Conservation (phyloP, 2,888 invertebrate species). For the Metellina segmentata region DNA sequence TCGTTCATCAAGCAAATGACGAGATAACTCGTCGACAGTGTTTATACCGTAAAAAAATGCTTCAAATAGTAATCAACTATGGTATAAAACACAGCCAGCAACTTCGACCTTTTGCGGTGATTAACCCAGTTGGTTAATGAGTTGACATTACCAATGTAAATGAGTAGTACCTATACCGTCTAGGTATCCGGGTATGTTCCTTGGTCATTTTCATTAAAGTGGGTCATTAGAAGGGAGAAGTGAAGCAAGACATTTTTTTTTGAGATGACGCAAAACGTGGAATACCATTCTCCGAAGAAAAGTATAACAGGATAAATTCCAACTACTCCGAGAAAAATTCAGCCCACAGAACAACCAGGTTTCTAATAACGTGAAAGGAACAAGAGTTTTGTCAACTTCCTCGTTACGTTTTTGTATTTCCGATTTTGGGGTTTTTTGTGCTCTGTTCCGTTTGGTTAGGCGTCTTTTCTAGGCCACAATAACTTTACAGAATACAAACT, state of each 20-base stretch:
- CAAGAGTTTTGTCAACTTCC: neutral
- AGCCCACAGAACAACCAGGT: neutral
- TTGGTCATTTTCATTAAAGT: slow-evolving; percentile 9
- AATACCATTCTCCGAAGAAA: neutral
- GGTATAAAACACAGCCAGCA: no score
- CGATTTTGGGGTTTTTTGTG: neutral
- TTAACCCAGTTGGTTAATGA: neutral
- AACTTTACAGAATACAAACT: no score
- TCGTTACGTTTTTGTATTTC: neutral
- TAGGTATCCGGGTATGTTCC: slow-evolving; percentile 14
- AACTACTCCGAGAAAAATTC: neutral
- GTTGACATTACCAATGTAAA: neutral
- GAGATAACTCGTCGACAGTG: no score
- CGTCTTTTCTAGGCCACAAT: neutral
- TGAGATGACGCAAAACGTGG: neutral
- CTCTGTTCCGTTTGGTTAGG: neutral
- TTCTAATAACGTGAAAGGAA: neutral
- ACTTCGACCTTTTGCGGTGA: no score
- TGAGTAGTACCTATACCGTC: neutral
- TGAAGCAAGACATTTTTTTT: neutral
- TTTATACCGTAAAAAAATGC: no score
- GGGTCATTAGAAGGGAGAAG: slow-evolving; percentile 14
- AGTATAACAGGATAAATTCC: neutral
- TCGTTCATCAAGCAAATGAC: no score
- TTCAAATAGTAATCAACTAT: no score